phyloP scores from a whole-genome alignment of 2,113 vertebrate genomes.

The Eulacestoma nigropectus region DNA sequence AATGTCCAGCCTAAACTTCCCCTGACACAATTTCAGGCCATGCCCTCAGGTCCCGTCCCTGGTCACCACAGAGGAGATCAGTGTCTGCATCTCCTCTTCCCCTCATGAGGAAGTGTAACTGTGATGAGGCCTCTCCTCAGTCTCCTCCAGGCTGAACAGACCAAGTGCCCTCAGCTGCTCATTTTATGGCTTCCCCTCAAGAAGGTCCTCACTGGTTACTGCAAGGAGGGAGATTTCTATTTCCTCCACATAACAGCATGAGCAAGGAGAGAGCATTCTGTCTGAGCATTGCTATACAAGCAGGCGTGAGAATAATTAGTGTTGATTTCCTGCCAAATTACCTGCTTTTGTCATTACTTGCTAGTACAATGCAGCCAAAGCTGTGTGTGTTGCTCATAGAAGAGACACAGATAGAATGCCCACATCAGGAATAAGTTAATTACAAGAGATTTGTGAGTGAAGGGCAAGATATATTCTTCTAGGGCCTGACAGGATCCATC shows the following conservation, averaged over 20 bases:
- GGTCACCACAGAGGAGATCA: background rate
- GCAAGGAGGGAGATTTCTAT: background rate
- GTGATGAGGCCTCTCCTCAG: background rate
- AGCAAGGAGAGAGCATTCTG: background rate
- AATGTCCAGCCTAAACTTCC: no score
- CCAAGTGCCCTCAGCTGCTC: fast-evolving
- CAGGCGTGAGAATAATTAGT: background rate
- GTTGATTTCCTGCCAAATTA: background rate
- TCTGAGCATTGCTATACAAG: fast-evolving
- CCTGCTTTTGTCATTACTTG: background rate
- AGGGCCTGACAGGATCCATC: no score
- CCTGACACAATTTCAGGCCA: background rate
- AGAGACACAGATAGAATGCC: background rate
- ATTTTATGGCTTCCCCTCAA: fast-evolving
- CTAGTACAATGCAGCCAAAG: background rate
- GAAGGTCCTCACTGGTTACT: background rate
- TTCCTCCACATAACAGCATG: background rate
- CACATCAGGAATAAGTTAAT: background rate
- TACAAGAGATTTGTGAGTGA: no score
- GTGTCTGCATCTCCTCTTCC: fast-evolving
- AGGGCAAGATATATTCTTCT: background rate
- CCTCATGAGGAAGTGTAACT: fast-evolving
- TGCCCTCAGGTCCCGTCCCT: background rate
- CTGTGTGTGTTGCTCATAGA: fast-evolving
- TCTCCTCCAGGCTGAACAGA: background rate